A percentile compares a stretch with the other conserved stretches of the same genome.
Evolutionary conservation across 2,113 vertebrate species (phyloP).

Genomic region (Silurus asotus): DNA sequence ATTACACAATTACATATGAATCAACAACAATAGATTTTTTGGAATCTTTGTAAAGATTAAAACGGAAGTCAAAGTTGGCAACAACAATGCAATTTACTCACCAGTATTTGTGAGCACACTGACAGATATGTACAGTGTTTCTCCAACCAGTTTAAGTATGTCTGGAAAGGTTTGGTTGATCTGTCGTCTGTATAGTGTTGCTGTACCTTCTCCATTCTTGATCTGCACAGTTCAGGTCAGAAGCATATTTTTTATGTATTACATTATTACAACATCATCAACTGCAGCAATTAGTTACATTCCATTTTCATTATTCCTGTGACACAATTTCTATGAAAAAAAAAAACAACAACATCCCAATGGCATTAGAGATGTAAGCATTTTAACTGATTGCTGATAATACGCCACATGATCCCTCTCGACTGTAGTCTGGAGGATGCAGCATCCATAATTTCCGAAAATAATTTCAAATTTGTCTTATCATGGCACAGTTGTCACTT

Average conservation of each 20-base stretch:
- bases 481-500: too few relatives aligned
- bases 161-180: slow-evolving; percentile 56
- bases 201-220: slow-evolving; percentile 49
- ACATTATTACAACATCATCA: not conserved
- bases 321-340: too few relatives aligned
- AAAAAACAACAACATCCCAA: too few relatives aligned
- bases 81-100: slow-evolving; percentile 55
- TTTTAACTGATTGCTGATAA: too few relatives aligned
- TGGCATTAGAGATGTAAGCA: too few relatives aligned
- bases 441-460: too few relatives aligned
- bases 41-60: too few relatives aligned
- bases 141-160: slow-evolving; percentile 42
- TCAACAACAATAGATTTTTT: not conserved
- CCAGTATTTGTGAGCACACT: slow-evolving; percentile 78
- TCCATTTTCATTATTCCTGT: too few relatives aligned
- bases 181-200: slow-evolving; percentile 50
- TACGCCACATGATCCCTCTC: too few relatives aligned
- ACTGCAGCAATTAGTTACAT: not conserved
- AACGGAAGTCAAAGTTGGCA: not conserved
- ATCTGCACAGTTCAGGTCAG: slow-evolving; percentile 57
- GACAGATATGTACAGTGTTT: slow-evolving; percentile 64
- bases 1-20: not conserved
- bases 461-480: too few relatives aligned
- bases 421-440: too few relatives aligned
- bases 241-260: not conserved